These are phyloP conservation scores for Rhineura floridana DNA, from an alignment of 2,113 vertebrate species.

Conservation along the genomic window DNA sequence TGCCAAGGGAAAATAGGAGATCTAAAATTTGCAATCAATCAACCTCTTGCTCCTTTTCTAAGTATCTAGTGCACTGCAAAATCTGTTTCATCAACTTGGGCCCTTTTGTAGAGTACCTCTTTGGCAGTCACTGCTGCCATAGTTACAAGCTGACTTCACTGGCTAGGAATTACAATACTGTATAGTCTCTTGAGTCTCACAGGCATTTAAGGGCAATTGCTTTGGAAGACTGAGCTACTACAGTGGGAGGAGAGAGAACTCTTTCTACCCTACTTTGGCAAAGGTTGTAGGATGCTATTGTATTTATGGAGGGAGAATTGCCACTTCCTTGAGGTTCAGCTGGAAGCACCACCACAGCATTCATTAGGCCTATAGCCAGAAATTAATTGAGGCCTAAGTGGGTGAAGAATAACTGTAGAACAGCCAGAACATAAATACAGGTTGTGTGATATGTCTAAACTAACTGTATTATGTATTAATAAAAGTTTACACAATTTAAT, in stretches of 20 bases:
- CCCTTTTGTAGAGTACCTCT: fast-evolving
- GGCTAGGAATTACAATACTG: conserved; percentile 57
- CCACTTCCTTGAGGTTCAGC: conserved; percentile 24
- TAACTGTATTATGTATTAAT: background rate
- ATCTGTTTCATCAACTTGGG: conserved; percentile 46
- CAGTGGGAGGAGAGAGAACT: background rate
- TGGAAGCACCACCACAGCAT: conserved; percentile 9
- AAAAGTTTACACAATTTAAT: background rate
- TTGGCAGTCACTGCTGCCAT: conserved; percentile 50
- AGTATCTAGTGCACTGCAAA: background rate
- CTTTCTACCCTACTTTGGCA: background rate
- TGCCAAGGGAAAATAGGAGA: background rate
- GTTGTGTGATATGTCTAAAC: background rate
- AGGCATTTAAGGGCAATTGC: conserved; percentile 48
- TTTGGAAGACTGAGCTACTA: conserved; percentile 16
- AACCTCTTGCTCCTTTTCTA: background rate
- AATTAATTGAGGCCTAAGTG: background rate
- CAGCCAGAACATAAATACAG: background rate
- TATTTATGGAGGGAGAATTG: background rate
- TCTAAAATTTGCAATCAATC: background rate
- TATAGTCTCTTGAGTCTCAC: conserved; percentile 38
- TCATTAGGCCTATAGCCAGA: background rate
- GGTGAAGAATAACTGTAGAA: background rate
- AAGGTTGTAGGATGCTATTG: background rate
- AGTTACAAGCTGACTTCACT: conserved; percentile 64